Evolutionary conservation across 2,113 vertebrate genomes (phyloP), one percentile per base, ranked within the genome.

Genomic region (Mesembrinibis cayennensis): DNA sequence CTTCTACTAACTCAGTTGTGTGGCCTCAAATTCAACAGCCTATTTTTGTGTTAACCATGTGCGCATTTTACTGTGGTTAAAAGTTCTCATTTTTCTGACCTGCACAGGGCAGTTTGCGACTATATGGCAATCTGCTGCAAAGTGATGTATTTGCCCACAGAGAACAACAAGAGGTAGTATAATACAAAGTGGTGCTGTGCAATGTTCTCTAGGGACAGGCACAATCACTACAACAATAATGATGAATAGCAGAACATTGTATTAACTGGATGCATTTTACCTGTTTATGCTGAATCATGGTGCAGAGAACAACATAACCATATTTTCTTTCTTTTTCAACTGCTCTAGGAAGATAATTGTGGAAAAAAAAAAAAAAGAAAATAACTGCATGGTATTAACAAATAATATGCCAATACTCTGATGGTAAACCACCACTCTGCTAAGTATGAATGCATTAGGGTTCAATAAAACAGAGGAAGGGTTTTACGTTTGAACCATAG

Each of bases 21-120:
- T 78, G 78, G 38, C n/a, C 47, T 50, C 50, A 87, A 78, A 97
- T 65, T 45, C 26, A 93, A 44, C 13, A 87, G 45, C n/a, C 17
- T 76, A 4, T 77, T 82, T 79, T 86, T 71, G 8, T 70, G 25
- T 76, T 96, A 79, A 47, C 32, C 9, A 18, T 5, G 4, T 61
- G 44, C 71, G 9, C 38, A 65, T 90, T 70, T 88, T 93, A 78
- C 44, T 88, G 20, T 78, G 34, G 52, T 87, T 89, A 69, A 59
- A 96, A 78, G 32, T 76, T 70, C 66, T 58, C 17, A 61, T 93
- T 94, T 95, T 95, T 92, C 74, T 94, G 76, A 79, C n/a, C 62
- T 74, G 17, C 11, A 26, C 23, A 38, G 55, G 32, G n/a, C 32
- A 85, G 44, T 66, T 90, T 93, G 29, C 63, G 95, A 56, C 26